phyloP scores from a whole-genome alignment of 2,888 invertebrate genomes.

The Clostera curtula region DNA sequence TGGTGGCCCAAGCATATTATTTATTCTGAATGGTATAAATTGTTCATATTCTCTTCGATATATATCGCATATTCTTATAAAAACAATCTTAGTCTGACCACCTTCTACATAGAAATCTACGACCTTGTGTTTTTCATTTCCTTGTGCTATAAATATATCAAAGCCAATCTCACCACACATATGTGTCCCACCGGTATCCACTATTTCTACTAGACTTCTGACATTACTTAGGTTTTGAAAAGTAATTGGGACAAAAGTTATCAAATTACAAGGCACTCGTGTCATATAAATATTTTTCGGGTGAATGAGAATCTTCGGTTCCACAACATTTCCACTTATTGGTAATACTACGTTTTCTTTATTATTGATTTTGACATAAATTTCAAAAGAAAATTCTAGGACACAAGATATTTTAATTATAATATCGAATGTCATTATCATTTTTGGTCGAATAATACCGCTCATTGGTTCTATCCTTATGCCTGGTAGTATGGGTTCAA shows the following conservation, averaged over 20 bases:
- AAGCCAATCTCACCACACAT: conserved; percentile 60
- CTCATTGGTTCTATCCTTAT: conserved; percentile 64
- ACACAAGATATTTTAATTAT: conserved; percentile 55
- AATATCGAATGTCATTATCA: conserved; percentile 60
- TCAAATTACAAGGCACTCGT: conserved; percentile 58
- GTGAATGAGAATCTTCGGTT: conserved; percentile 62
- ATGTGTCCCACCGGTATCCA: conserved; percentile 43
- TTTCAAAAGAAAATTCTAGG: conserved; percentile 52
- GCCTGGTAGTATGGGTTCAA: conserved; percentile 61
- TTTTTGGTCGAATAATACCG: conserved; percentile 69
- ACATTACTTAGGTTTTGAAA: conserved; percentile 49
- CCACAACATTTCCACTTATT: conserved; percentile 62
- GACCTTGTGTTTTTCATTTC: conserved; percentile 50
- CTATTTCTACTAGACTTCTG: conserved; percentile 39
- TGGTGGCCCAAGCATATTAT: conserved; percentile 75
- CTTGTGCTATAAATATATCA: conserved; percentile 43
- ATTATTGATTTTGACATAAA: conserved; percentile 57
- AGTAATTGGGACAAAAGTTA: conserved; percentile 51
- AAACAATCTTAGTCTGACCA: conserved; percentile 52
- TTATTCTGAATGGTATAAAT: conserved; percentile 74
- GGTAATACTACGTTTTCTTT: conserved; percentile 56
- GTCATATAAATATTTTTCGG: conserved; percentile 67
- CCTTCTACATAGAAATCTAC: conserved; percentile 43
- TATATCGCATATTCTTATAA: conserved; percentile 49
- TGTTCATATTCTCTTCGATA: conserved; percentile 71